A percentile compares a stretch with the other conserved stretches of the same genome.
Conservation (phyloP, 92 coral and sea anemone species). For the Zoanthus sociatus region DNA sequence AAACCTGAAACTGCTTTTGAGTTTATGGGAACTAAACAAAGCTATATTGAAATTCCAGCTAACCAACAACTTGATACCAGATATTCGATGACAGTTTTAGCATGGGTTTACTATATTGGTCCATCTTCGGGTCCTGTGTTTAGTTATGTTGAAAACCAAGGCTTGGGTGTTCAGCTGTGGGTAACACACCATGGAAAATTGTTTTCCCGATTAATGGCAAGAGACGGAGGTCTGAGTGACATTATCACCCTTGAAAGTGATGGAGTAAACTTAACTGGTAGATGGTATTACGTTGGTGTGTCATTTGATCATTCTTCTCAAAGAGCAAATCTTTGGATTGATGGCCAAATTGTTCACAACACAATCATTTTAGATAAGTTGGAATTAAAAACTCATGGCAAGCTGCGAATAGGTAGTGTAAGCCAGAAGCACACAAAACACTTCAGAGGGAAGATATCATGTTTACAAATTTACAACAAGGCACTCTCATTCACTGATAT, state of each 20-base stretch:
- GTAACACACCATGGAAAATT: constrained; percentile 58
- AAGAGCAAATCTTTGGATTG: constrained; percentile 74
- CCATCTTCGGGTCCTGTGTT: constrained; percentile 73
- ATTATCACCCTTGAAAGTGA: constrained; percentile 39
- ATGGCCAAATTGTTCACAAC: constrained; percentile 61
- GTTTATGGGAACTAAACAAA: constrained; percentile 71
- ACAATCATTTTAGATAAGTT: constrained; percentile 45
- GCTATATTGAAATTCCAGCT: constrained; percentile 76
- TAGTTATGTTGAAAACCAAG: constrained; percentile 47
- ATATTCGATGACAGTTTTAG: constrained; percentile 74
- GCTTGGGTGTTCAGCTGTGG: constrained; percentile 68
- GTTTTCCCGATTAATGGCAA: constrained; percentile 51
- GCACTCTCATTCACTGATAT: constrained; percentile 62
- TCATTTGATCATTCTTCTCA: constrained; percentile 66
- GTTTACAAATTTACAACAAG: constrained; percentile 78
- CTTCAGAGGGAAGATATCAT: constrained; percentile 81
- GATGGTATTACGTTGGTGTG: constrained; percentile 78
- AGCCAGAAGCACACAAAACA: constrained; percentile 49
- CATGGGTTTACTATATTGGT: constrained; percentile 73
- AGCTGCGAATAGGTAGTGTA: constrained; percentile 67
- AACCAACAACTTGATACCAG: constrained; percentile 58
- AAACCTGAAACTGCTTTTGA: constrained; percentile 63
- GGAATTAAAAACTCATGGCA: constrained; percentile 65
- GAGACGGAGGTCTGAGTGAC: constrained; percentile 41
- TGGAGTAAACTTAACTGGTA: constrained; percentile 42